Conservation (phyloP, 2,113 vertebrate species). For the Callaeas wilsoni region DNA sequence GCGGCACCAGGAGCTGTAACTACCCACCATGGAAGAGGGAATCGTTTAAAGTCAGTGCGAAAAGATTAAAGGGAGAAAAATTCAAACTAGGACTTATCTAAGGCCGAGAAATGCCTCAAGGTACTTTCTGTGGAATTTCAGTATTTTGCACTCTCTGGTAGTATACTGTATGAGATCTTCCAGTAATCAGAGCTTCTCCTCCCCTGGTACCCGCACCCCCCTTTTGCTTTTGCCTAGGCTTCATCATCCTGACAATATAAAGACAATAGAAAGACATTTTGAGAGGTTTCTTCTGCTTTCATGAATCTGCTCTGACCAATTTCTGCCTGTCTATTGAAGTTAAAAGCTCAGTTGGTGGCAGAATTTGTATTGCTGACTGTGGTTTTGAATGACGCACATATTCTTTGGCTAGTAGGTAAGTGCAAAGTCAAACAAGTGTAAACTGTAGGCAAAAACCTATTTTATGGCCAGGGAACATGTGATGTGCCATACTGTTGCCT, state of each 20-base stretch:
- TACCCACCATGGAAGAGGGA: background rate
- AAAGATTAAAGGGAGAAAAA: slow-evolving; percentile 24
- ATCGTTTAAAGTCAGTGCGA: background rate
- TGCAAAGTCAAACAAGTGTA: background rate
- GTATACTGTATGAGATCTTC: background rate
- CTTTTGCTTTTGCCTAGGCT: background rate
- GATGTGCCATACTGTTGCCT: background rate
- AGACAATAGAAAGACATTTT: background rate
- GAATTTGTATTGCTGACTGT: background rate
- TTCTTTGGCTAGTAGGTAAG: background rate
- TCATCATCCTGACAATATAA: background rate
- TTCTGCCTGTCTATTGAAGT: background rate
- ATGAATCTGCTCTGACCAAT: background rate
- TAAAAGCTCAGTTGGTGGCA: background rate
- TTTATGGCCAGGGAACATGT: background rate
- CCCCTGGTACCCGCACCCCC: accelerated
- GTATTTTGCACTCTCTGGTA: background rate
- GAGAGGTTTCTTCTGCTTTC: background rate
- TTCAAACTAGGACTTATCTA: slow-evolving; percentile 17
- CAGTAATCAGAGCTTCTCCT: background rate
- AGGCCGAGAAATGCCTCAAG: background rate
- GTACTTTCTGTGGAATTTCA: background rate
- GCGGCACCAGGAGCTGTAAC: background rate
- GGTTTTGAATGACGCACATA: background rate
- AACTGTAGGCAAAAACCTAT: background rate